Conservation (phyloP, 2,888 invertebrate genomes). For the Pachydiplax longipennis region DNA sequence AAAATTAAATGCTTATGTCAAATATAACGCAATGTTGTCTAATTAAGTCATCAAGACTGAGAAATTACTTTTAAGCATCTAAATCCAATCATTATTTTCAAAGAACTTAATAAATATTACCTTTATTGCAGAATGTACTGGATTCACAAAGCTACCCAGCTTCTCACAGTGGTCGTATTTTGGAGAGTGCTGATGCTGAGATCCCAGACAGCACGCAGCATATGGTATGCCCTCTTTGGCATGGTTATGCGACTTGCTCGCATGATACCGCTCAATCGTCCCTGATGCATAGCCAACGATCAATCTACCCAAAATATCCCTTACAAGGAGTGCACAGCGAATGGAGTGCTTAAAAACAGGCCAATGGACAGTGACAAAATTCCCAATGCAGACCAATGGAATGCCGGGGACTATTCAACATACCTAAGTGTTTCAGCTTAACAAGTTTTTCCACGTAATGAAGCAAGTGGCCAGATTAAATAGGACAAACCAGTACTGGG, state of each 20-base stretch:
- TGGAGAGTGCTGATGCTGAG: constrained; percentile 73
- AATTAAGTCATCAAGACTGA: neutral
- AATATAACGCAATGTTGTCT: too few relatives aligned
- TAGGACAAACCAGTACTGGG: neutral
- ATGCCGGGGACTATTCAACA: constrained; percentile 20
- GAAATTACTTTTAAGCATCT: neutral
- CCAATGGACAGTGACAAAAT: constrained; percentile 33
- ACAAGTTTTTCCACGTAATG: constrained; percentile 12
- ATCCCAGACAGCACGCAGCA: constrained; percentile 61
- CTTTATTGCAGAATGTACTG: constrained; percentile 55
- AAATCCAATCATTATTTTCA: neutral
- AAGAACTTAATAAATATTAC: neutral
- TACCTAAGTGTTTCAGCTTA: constrained; percentile 28
- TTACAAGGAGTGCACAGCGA: neutral
- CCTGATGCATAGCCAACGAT: constrained; percentile 31
- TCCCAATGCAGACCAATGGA: constrained; percentile 16
- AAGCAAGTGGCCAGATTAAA: constrained; percentile 31
- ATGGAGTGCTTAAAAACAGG: constrained; percentile 4
- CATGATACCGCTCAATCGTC: constrained; percentile 55
- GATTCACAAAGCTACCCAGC: constrained; percentile 56
- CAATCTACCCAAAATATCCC: constrained; percentile 9
- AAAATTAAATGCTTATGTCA: too few relatives aligned
- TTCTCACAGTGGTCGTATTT: constrained; percentile 55
- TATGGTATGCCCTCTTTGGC: constrained; percentile 64
- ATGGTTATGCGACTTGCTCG: constrained; percentile 63